Evolutionary conservation across 92 coral and sea anemone species (phyloP).

Genomic region (Scolanthus callimorphus): DNA sequence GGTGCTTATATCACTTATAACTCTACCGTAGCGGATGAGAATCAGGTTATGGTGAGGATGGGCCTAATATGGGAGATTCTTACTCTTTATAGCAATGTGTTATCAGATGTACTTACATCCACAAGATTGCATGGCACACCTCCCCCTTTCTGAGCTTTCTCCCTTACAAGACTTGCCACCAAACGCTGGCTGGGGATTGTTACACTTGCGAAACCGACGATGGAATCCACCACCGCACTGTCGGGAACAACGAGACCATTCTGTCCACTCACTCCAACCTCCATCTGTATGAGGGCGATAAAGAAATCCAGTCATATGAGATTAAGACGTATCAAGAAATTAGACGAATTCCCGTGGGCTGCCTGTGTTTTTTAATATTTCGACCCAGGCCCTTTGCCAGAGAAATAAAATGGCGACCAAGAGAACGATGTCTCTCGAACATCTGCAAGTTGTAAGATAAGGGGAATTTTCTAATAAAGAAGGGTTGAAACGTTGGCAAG

Average conservation of each 20-base stretch:
- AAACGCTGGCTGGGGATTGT: conserved; percentile 83
- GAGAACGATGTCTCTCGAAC: too few species aligned
- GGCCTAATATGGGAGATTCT: too few species aligned
- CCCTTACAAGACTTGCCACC: conserved; percentile 89
- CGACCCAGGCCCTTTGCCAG: neutral
- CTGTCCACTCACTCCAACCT: conserved; percentile 81
- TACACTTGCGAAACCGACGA: conserved; percentile 72
- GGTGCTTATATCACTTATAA: too few species aligned
- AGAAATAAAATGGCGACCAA: too few species aligned
- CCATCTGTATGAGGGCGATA: conserved; percentile 82
- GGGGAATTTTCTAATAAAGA: too few species aligned
- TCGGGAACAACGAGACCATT: conserved; percentile 78
- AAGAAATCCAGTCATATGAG: too few species aligned
- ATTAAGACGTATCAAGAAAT: neutral
- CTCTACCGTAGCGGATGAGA: too few species aligned
- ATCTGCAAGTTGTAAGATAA: too few species aligned
- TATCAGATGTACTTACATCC: conserved; percentile 33
- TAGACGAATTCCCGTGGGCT: neutral
- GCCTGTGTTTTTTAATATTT: neutral
- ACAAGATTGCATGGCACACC: conserved; percentile 77
- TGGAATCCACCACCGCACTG: conserved; percentile 91
- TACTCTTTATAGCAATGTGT: too few species aligned
- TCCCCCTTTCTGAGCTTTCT: conserved; percentile 41
- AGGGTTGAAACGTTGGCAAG: too few species aligned
- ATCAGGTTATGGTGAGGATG: too few species aligned